Evolutionary conservation across 2,113 vertebrate species (phyloP).

Genomic region (Strix uralensis): DNA sequence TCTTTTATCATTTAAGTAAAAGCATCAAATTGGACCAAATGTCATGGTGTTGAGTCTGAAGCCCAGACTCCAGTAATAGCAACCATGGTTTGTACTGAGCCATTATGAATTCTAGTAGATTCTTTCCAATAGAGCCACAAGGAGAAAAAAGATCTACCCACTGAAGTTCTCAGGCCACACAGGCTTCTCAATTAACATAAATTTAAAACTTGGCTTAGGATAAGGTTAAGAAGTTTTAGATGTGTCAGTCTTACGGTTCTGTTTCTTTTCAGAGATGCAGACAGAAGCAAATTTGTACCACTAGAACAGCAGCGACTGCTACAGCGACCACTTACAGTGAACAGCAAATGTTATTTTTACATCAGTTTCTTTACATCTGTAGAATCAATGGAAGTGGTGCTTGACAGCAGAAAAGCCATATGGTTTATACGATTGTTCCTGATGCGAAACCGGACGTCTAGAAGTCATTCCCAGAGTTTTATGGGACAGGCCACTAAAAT

Average conservation of each 20-base stretch:
- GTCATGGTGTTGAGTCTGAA: neutral
- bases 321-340: neutral
- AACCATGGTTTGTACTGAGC: neutral
- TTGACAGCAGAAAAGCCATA: neutral
- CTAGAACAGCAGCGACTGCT: neutral
- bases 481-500: neutral
- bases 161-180: neutral
- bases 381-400: neutral
- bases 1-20: neutral
- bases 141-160: neutral
- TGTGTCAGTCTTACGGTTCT: neutral
- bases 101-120: neutral
- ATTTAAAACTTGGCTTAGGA: neutral
- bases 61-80: neutral
- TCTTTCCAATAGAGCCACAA: neutral
- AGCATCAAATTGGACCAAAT: neutral
- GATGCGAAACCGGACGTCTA: neutral
- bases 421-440: accelerated
- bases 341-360: neutral
- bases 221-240: neutral
- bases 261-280: neutral
- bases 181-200: neutral
- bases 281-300: neutral
- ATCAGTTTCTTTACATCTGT: neutral
- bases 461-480: neutral